phyloP scores from a whole-genome alignment of 1,140 invertebrate species.

The Papilio helenus region DNA sequence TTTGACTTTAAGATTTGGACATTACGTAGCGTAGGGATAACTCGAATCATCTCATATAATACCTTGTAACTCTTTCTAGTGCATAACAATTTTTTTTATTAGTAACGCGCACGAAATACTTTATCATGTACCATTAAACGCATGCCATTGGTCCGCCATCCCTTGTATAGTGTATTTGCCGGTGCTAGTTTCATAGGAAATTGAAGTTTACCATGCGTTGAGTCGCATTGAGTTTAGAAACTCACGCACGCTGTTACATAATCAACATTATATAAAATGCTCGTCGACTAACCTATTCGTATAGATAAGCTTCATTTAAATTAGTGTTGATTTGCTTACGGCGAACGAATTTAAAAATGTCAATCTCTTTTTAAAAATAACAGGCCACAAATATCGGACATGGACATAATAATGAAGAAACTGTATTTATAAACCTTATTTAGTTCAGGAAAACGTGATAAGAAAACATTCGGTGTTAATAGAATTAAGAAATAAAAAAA shows the following conservation, averaged over 20 bases:
- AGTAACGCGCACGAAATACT: no score
- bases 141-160: no score
- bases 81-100: no score
- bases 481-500: no score
- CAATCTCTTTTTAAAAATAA: not conserved
- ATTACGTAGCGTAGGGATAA: no score
- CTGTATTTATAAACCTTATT: not conserved
- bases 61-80: no score
- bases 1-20: no score
- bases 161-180: no score
- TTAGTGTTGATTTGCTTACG: constrained; percentile 16
- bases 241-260: constrained; percentile 37
- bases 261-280: constrained; percentile 41
- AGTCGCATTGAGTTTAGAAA: constrained; percentile 36
- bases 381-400: not conserved
- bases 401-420: not conserved
- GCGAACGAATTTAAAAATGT: not conserved
- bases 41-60: no score
- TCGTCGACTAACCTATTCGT: constrained; percentile 25
- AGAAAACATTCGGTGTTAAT: not conserved
- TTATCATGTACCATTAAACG: no score
- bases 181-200: constrained; percentile 52
- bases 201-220: constrained; percentile 49
- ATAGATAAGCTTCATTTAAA: constrained; percentile 22
- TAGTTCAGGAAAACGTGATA: not conserved